Evolutionary conservation across 2,113 vertebrate species (phyloP), one percentile per base, ranked within the genome.

Genomic region (Leuciscus idus): DNA sequence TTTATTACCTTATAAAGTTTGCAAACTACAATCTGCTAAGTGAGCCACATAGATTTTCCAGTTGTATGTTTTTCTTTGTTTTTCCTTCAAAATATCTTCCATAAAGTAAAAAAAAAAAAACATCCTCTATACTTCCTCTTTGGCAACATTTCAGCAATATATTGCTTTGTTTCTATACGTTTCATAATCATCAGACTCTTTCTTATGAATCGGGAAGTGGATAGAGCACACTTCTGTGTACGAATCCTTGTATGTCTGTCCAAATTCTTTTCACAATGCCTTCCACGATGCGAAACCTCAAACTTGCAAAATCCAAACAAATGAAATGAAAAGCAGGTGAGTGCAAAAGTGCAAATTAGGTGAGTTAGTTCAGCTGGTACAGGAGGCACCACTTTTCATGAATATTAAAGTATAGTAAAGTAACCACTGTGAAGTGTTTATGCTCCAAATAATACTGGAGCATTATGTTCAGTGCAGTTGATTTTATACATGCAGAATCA

Each of bases 251-350:
- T 39, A 59, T 3, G 52, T 26, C 4, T 48, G 26, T 50, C 43
- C 57, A 80, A n/a, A 62, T 43, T 46, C 12, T 80, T 66, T 66
- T 81, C 61, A 10, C 43, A 13, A 50, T 66, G n/a, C 39, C n/a
- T 66, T 81, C 7, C 79, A 66, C 9, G 12, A 8, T 21, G 46
- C 15, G 0, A 81, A 81, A 66, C 80, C 80, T 48, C 61, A 81
- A 28, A 50, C 61, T 68, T 64, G 80, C 80, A 68, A 23, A 81
- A 81, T 81, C n/a, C 43, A 81, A 81, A 50, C 80, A 81, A 66
- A 66, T 68, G 2, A 28, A 81, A 48, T 81, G 61, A 66, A 66
- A 81, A 68, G 17, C 43, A 81, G 43, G 61, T 81, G 79, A 81
- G 61, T 21, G 9, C 36, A 48, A 28, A 46, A 11, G 15, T 50